Evolutionary conservation across 2,797 vertebrate species (phyloP), one percentile per base, ranked within the genome.

Genomic region (Pygocentrus nattereri): DNA sequence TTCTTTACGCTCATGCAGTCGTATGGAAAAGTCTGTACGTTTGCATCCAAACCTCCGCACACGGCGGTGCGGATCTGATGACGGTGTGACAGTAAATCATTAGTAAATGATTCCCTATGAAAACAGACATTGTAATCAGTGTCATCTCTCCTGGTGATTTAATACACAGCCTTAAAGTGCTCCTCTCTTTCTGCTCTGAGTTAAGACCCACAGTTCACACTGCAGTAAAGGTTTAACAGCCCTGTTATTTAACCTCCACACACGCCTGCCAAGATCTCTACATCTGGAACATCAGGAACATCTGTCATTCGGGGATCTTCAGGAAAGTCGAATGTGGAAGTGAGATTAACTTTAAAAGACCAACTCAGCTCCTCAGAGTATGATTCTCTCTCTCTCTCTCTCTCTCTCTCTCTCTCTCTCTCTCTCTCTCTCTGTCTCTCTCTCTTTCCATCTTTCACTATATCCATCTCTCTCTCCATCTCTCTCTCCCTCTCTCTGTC

Each of bases 261-360:
- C 34, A 27, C 7, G 27, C n/a, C 27, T n/a, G 21, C n/a, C 38
- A 47, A 18, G 12, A 25, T 27, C 41, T 49, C 44, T 41, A 7
- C 38, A 19, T 21, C 38, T 44, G 41, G n/a, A 23, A 25, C 41
- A 41, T 21, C 38, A 67, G 41, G n/a, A 23, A 25, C 41, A 49
- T 49, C 19, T 15, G 34, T 49, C 67, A 69, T 44, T 30, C 25
- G 47, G 47, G 25, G 25, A 64, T 23, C 71, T 73, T 30, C 13
- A 3, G 69, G 16, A 52, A 30, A 79, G 71, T 58, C 65, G 80
- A 44, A 74, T 23, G 50, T 67, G 78, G 78, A 80, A 71, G 61
- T 74, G 78, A 52, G 58, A 80, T 74, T 30, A 74, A 30, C 23
- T 73, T 62, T 12, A 73, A 75, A 80, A 54, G 31, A 65, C 59